Percentiles rank a stretch among this genome's conserved stretches.
phyloP scores from a whole-genome alignment of 2,113 vertebrate genomes.

The Laticauda laticaudata region DNA sequence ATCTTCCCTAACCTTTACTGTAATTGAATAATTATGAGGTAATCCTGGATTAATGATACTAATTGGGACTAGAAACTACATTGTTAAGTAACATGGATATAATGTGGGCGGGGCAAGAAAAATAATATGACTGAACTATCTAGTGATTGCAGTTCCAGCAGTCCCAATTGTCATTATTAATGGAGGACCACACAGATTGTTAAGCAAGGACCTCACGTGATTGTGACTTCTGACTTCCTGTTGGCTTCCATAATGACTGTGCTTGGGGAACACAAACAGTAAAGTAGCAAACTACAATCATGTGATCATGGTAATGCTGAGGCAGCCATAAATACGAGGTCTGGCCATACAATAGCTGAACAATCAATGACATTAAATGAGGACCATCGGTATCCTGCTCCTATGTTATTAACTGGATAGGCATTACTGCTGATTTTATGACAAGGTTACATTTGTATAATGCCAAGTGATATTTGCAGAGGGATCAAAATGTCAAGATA shows the following conservation, averaged over 20 bases:
- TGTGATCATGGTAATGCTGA: not conserved
- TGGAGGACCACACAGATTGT: not conserved
- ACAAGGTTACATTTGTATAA: not conserved
- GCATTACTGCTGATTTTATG: not conserved
- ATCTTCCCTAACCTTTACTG: not conserved
- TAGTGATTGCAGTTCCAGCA: not conserved
- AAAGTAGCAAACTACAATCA: not conserved
- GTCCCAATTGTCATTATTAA: not conserved
- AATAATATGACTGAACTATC: not conserved
- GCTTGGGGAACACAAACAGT: not conserved
- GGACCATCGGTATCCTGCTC: not conserved
- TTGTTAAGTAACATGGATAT: not conserved
- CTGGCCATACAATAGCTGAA: not conserved
- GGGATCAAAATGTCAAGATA: not conserved
- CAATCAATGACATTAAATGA: not conserved
- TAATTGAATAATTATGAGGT: not conserved
- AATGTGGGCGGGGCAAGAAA: too few relatives aligned
- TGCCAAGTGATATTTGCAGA: not conserved
- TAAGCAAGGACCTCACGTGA: not conserved
- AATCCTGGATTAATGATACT: not conserved
- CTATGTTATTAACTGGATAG: not conserved
- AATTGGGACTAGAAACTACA: not conserved
- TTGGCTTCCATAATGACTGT: not conserved
- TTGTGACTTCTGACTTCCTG: not conserved
- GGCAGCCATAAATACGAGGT: not conserved